These are phyloP conservation scores for Danio choprae DNA, from an alignment of 2,797 vertebrate genomes.

Conservation along the genomic window DNA sequence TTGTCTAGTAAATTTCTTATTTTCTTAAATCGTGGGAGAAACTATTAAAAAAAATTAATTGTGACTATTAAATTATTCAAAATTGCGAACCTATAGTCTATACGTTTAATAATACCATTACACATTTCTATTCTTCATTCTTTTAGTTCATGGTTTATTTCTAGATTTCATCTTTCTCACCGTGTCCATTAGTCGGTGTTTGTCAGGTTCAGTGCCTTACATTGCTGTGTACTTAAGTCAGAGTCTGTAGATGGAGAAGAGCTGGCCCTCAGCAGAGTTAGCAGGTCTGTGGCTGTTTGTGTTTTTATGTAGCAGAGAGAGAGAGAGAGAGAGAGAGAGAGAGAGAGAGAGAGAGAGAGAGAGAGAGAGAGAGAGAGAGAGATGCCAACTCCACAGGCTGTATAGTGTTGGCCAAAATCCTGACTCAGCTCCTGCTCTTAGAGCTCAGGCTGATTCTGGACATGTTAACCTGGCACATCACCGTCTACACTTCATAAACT, in stretches of 20 bases:
- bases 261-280: conserved; percentile 34
- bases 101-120: not conserved
- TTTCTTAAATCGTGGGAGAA: too few species aligned
- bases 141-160: not conserved
- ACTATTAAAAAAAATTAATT: too few species aligned
- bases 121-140: not conserved
- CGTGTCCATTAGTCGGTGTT: not conserved
- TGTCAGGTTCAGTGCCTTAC: conserved; percentile 8
- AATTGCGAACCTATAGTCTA: too few species aligned
- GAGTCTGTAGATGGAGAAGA: conserved; percentile 35
- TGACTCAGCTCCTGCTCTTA: conserved; percentile 78
- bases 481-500: conserved; percentile 37
- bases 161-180: not conserved
- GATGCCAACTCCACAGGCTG: conserved; percentile 74
- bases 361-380: conserved; percentile 55
- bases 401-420: conserved; percentile 72
- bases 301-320: conserved; percentile 54
- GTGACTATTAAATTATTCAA: too few species aligned
- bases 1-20: too few species aligned
- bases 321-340: conserved; percentile 49
- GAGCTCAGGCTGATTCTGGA: conserved; percentile 70
- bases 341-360: conserved; percentile 58
- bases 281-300: conserved; percentile 40
- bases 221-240: conserved; percentile 40
- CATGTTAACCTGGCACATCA: conserved; percentile 62